phyloP scores from a whole-genome alignment of 2,797 vertebrate species.

The Typhlichthys subterraneus region DNA sequence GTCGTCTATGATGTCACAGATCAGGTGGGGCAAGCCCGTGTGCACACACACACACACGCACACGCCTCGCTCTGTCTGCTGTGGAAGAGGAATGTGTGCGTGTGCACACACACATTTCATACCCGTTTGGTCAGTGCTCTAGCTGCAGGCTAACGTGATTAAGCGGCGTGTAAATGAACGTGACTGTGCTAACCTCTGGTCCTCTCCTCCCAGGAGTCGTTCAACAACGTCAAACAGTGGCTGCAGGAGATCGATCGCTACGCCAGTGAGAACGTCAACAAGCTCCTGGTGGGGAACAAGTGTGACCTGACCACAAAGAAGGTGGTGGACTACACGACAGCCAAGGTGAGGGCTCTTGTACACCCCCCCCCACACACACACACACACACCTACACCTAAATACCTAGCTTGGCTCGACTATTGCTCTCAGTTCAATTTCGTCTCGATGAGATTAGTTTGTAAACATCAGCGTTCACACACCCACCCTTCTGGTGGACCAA shows the following conservation, averaged over 20 bases:
- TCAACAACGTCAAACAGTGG: slow-evolving; percentile 99
- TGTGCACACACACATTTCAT: no score
- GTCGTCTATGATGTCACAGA: slow-evolving; percentile 99
- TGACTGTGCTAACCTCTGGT: background rate
- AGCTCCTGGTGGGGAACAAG: slow-evolving; percentile 98
- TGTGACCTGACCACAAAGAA: slow-evolving; percentile 99
- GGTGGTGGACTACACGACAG: slow-evolving; percentile 99
- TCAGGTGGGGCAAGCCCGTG: slow-evolving; percentile 79
- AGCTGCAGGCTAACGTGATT: no score
- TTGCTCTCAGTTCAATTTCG: no score
- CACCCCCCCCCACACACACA: no score
- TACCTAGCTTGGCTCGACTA: no score
- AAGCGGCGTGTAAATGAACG: background rate
- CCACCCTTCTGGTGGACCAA: no score
- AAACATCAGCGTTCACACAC: no score
- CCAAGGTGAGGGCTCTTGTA: slow-evolving; percentile 82
- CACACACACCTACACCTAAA: no score
- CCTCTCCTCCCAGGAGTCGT: slow-evolving; percentile 85
- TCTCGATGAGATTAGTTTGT: no score
- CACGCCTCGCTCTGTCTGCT: background rate
- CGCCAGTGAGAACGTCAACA: slow-evolving; percentile 99
- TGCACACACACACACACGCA: no score
- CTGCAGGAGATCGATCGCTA: slow-evolving; percentile 99
- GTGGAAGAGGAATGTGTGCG: background rate
- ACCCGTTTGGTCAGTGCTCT: no score